Percentiles rank a stretch among this genome's conserved stretches.
phyloP scores from a whole-genome alignment of 2,797 vertebrate species.

The Delichon dasypus region DNA sequence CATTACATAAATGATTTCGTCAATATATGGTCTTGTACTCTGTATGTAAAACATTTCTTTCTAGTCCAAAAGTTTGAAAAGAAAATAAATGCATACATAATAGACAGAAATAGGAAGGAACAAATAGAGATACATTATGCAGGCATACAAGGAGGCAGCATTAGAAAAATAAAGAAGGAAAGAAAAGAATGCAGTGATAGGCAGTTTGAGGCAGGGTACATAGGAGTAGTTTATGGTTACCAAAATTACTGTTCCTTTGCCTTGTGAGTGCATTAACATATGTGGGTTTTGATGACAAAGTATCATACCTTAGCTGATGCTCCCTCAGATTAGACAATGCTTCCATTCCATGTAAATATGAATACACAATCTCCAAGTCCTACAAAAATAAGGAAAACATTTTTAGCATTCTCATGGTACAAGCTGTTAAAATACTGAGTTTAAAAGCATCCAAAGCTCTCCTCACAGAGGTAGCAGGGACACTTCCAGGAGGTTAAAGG shows the following conservation, averaged over 20 bases:
- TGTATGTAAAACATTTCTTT: not conserved
- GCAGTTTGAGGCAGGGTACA: not conserved
- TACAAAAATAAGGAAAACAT: constrained; percentile 66
- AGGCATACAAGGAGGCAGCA: not conserved
- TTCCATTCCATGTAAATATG: constrained; percentile 98
- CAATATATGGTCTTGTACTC: not conserved
- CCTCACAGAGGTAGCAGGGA: not conserved
- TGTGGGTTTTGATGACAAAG: not conserved
- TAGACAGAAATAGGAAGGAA: not conserved
- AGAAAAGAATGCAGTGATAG: not conserved
- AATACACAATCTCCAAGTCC: constrained; percentile 99
- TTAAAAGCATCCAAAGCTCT: not conserved
- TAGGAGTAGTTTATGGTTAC: not conserved
- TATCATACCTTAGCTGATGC: constrained; percentile 90
- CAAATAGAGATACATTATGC: not conserved
- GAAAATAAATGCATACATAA: not conserved
- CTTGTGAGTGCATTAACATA: not conserved
- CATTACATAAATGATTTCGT: not conserved
- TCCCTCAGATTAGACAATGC: constrained; percentile 96
- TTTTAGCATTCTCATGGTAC: constrained; percentile 16
- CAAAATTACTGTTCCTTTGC: not conserved
- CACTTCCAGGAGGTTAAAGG: not conserved
- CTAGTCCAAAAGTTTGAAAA: not conserved
- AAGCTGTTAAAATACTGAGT: not conserved
- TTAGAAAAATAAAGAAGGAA: not conserved